A percentile compares a stretch with the other conserved stretches of the same genome.
Conservation (phyloP, 30 jellyfish, hydroid and myxozoan species). For the Sanderia malayensis region DNA sequence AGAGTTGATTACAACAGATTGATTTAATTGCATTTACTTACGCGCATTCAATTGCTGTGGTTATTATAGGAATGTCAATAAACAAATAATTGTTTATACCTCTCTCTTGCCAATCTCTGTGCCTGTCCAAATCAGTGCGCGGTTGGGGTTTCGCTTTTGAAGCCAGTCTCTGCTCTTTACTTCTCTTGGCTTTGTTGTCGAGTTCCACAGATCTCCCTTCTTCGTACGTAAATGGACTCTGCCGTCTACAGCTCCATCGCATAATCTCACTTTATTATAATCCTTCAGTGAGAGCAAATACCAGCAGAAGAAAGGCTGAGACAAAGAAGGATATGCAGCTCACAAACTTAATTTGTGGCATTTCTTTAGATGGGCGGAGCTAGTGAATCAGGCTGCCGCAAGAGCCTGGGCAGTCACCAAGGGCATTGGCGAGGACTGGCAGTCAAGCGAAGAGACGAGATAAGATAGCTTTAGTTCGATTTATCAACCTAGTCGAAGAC, state of each 20-base stretch:
- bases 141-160: neutral
- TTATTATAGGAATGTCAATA: too few species aligned
- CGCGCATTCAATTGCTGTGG: neutral
- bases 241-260: too few species aligned
- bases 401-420: conserved; percentile 16
- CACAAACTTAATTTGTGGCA: conserved; percentile 34
- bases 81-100: too few species aligned
- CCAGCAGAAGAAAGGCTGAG: neutral
- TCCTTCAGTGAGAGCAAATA: too few species aligned
- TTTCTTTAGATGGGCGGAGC: conserved; percentile 79
- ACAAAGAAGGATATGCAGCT: conserved; percentile 3
- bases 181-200: too few species aligned
- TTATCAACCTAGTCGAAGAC: conserved; percentile 51
- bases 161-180: neutral
- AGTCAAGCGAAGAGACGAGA: conserved; percentile 59
- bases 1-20: neutral
- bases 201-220: too few species aligned
- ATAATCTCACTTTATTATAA: too few species aligned
- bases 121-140: neutral
- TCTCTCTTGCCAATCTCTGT: too few species aligned
- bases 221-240: too few species aligned
- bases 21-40: neutral
- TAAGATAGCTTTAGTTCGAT: conserved; percentile 39
- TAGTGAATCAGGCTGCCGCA: conserved; percentile 34
- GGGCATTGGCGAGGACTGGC: conserved; percentile 57